phyloP scores from a whole-genome alignment of 2,113 vertebrate species.

The Diglossa brunneiventris region DNA sequence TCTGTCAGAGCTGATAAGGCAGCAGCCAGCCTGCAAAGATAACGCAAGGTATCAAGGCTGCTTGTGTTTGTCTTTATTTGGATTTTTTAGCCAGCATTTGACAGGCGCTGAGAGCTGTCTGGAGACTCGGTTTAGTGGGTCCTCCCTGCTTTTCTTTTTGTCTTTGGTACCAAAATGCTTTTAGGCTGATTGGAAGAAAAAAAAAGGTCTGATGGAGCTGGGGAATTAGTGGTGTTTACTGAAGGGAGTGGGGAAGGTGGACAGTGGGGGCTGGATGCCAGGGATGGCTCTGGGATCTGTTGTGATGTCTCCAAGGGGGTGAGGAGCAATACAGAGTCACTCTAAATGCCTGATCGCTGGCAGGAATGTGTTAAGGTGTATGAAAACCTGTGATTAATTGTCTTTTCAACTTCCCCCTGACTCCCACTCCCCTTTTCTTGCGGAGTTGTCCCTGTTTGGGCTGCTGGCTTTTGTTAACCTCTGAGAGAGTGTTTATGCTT shows the following conservation, averaged over 20 bases:
- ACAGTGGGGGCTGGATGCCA: background rate
- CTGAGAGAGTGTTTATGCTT: background rate
- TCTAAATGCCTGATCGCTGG: background rate
- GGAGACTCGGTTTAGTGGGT: background rate
- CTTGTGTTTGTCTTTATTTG: constrained; percentile 39
- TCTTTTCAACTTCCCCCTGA: background rate
- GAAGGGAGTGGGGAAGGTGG: background rate
- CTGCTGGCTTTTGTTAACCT: constrained; percentile 49
- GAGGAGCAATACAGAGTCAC: background rate
- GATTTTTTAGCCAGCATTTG: constrained; percentile 13
- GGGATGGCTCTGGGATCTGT: background rate
- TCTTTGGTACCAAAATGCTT: background rate
- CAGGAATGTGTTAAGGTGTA: background rate
- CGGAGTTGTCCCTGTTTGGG: background rate
- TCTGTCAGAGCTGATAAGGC: constrained; percentile 57
- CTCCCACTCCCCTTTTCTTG: background rate
- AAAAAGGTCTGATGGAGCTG: background rate
- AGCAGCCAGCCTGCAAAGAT: constrained; percentile 46
- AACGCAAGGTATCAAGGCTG: background rate
- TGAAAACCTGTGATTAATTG: background rate
- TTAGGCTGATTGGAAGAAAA: background rate
- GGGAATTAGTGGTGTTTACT: background rate
- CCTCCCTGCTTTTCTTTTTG: background rate
- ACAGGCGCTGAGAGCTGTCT: background rate
- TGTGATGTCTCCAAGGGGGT: background rate